A percentile compares a stretch with the other conserved stretches of the same genome.
Evolutionary conservation across 2,888 invertebrate species (phyloP).

Genomic region (Ryuthela nishihirai): DNA sequence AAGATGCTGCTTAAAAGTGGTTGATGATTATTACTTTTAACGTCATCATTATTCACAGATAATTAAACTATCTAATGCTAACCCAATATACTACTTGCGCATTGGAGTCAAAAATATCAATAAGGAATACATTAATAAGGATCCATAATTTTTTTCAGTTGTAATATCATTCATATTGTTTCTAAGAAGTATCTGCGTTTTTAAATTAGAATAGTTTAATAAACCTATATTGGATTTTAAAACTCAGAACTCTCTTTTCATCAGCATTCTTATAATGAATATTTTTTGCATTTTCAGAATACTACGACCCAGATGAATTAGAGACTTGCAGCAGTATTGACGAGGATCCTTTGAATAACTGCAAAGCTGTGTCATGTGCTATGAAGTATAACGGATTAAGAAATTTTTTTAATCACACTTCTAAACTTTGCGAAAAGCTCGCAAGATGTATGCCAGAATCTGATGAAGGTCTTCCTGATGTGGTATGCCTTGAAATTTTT

Average conservation of each 20-base stretch:
- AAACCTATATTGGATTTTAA: neutral
- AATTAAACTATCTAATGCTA: too few relatives aligned
- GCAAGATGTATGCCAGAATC: slow-evolving; percentile 5
- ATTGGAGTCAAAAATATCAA: too few relatives aligned
- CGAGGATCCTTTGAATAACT: slow-evolving; percentile 19
- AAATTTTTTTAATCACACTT: slow-evolving; percentile 15
- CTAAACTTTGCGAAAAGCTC: slow-evolving; percentile 6
- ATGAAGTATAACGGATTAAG: slow-evolving; percentile 22
- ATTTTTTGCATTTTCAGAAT: slow-evolving; percentile 5
- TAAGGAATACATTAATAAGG: too few relatives aligned
- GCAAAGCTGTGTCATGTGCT: slow-evolving; percentile 13
- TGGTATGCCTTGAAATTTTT: neutral
- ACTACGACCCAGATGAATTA: slow-evolving; percentile 8
- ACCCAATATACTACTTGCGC: too few relatives aligned
- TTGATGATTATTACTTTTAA: too few relatives aligned
- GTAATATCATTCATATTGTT: too few relatives aligned
- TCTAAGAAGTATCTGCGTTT: too few relatives aligned
- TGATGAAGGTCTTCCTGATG: neutral
- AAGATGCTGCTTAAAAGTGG: too few relatives aligned
- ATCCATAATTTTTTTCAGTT: too few relatives aligned
- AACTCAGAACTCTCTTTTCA: neutral
- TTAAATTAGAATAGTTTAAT: too few relatives aligned
- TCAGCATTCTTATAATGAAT: neutral
- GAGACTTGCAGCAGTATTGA: slow-evolving; percentile 6
- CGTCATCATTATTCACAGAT: too few relatives aligned